phyloP scores from a whole-genome alignment of 2,113 vertebrate species.

The Channa argus region DNA sequence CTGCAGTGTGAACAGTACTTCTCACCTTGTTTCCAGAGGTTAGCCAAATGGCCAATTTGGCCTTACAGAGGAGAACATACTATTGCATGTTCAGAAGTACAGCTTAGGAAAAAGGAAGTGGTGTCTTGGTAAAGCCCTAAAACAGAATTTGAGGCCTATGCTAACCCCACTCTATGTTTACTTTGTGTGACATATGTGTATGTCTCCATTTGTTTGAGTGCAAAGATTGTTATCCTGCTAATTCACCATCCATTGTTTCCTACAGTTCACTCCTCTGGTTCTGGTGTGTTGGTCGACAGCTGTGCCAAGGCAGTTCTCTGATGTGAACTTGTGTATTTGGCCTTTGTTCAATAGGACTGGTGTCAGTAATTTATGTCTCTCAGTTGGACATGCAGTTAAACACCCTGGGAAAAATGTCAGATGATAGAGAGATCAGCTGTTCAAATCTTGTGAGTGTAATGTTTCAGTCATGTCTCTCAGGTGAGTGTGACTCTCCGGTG shows the following conservation, averaged over 20 bases:
- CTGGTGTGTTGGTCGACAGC: constrained; percentile 54
- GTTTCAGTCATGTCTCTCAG: constrained; percentile 31
- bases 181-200: constrained; percentile 22
- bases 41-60: constrained; percentile 38
- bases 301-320: constrained; percentile 34
- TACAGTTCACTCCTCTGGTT: constrained; percentile 44
- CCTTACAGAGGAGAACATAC: constrained; percentile 46
- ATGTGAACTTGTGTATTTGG: constrained; percentile 54
- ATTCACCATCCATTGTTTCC: constrained; percentile 73
- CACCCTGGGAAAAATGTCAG: constrained; percentile 48
- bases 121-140: constrained; percentile 70
- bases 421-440: constrained; percentile 44
- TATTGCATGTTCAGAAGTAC: constrained; percentile 60
- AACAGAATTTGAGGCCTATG: constrained; percentile 55
- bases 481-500: constrained; percentile 36
- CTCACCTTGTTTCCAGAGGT: constrained; percentile 27
- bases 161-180: constrained; percentile 28
- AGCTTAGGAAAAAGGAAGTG: constrained; percentile 49
- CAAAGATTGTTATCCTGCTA: constrained; percentile 59
- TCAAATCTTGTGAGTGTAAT: constrained; percentile 37
- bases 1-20: constrained; percentile 1
- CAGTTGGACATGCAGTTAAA: constrained; percentile 37
- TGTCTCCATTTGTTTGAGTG: constrained; percentile 12
- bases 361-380: constrained; percentile 58
- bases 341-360: constrained; percentile 13